phyloP scores from a whole-genome alignment of 2,113 vertebrate genomes.

The Erythrocercus mccallii region DNA sequence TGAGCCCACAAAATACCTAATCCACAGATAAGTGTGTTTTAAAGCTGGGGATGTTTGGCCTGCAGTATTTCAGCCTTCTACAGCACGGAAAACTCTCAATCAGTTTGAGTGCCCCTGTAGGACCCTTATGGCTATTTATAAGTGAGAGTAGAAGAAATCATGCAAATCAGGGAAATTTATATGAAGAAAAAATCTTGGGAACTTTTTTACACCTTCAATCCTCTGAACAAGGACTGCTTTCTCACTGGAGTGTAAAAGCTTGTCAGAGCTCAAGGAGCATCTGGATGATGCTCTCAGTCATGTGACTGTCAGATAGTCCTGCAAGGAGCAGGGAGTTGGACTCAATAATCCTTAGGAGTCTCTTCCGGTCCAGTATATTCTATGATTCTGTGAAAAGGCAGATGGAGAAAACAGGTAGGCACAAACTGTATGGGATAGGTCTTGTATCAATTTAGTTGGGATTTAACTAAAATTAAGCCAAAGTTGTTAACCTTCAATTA shows the following conservation, averaged over 20 bases:
- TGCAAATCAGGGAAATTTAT: neutral
- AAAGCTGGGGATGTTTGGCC: neutral
- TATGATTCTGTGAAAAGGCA: neutral
- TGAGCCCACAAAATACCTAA: neutral
- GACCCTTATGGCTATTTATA: neutral
- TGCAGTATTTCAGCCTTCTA: neutral
- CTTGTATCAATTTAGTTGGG: neutral
- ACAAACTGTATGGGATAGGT: neutral
- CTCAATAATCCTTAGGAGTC: neutral
- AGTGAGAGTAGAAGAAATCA: neutral
- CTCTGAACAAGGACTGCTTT: neutral
- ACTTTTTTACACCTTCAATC: neutral
- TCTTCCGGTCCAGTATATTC: neutral
- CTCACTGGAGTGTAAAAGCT: neutral
- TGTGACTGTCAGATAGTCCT: neutral
- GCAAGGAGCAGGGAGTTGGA: neutral
- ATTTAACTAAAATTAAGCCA: neutral
- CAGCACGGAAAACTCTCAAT: neutral
- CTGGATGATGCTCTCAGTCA: neutral
- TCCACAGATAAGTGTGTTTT: neutral
- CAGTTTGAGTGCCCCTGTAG: neutral
- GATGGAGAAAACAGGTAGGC: neutral
- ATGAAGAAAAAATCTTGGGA: neutral
- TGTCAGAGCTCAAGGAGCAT: neutral
- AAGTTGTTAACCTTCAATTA: neutral